Evolutionary conservation across 2,113 vertebrate genomes (phyloP), one percentile per base, ranked within the genome.

Genomic region (Hucho hucho): DNA sequence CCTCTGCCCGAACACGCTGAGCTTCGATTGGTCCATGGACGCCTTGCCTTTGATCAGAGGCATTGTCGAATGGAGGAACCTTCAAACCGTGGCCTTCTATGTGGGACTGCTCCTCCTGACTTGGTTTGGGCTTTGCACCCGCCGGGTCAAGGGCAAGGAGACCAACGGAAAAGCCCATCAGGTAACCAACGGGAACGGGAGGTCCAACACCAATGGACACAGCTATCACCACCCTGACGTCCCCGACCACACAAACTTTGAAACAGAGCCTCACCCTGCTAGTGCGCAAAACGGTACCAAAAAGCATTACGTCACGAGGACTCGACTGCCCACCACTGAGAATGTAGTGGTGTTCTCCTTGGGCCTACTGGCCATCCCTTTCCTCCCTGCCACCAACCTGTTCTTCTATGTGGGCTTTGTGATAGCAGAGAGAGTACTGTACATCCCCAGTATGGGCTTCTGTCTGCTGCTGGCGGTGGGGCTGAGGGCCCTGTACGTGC

Each of bases 371-470:
- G 93, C 95, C 56, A 85, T 98, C 73, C 97, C 98, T 47, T 99
- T 99, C 77, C 84, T 99, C 87, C 98, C 97, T 66, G 98, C 98
- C 87, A 97, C 96, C 68, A 99, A 99, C 91, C 81, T 99, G 47
- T 99, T 99, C 94, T 99, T 99, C 89, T 99, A 99, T 26, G 98
- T 99, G 4, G 98, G 98, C 66, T 99, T 99, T 91, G 98, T 99
- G 85, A 96, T 99, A 83, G 98, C 98, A 75, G 98, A 99, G 93
- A 93, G 98, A 89, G 96, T 99, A 6, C 95, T 99, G 53, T 99
- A 99, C 94, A 97, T 99, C 84, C 98, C 98, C 83, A 99, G 98
- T 90, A 99, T 99, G 97, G 98, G 98, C 90, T 99, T 98, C 85
- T 98, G 98, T 92, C 93, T 99, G 87, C 93, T 99, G 89, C 90